Conservation (phyloP, 1,140 invertebrate genomes). For the Mylabris phalerata region DNA sequence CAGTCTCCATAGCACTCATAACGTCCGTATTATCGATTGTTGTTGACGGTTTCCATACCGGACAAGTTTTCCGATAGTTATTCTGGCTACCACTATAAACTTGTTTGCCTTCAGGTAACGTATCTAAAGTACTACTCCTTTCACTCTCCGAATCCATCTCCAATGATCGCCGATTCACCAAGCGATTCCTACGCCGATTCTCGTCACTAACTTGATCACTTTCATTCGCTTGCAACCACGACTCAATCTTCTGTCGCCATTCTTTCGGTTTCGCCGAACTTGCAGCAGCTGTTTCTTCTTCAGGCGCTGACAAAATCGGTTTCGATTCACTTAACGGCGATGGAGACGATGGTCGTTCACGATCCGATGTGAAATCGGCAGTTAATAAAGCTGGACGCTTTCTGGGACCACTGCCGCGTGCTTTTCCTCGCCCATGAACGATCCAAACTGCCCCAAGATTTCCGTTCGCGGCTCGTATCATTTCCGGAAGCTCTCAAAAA, state of each 20-base stretch:
- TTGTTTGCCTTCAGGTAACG: constrained; percentile 60
- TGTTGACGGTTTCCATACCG: constrained; percentile 71
- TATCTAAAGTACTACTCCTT: constrained; percentile 59
- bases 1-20: constrained; percentile 75
- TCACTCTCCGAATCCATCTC: constrained; percentile 77
- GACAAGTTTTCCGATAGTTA: constrained; percentile 57
- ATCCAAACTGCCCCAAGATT: constrained; percentile 80
- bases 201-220: constrained; percentile 66
- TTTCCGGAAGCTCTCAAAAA: constrained; percentile 71
- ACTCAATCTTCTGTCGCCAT: constrained; percentile 83
- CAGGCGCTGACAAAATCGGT: constrained; percentile 34
- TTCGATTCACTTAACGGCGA: constrained; percentile 50
- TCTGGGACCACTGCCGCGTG: constrained; percentile 60
- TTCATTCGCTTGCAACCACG: constrained; percentile 82
- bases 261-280: constrained; percentile 50
- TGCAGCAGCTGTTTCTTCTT: constrained; percentile 40
- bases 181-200: constrained; percentile 52
- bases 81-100: constrained; percentile 39
- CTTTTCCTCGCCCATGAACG: constrained; percentile 78
- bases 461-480: constrained; percentile 62
- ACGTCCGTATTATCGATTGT: constrained; percentile 75
- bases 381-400: constrained; percentile 62
- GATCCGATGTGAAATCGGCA: constrained; percentile 60
- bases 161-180: constrained; percentile 66
- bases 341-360: constrained; percentile 68